These are phyloP conservation scores for Hylyphantes graminicola DNA, from an alignment of 1,140 invertebrate genomes.

Conservation along the genomic window DNA sequence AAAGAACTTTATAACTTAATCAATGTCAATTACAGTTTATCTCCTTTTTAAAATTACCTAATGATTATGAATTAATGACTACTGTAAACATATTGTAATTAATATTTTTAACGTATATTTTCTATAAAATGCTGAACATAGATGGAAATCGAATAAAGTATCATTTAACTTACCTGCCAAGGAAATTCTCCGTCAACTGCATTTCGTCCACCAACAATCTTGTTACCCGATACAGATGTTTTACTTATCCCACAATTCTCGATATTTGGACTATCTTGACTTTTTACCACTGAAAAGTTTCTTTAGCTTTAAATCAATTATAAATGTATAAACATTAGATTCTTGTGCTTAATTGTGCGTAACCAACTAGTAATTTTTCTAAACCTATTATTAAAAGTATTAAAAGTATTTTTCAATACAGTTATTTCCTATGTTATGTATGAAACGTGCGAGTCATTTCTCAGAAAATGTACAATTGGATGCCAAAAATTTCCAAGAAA, in stretches of 20 bases:
- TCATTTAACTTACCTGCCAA: conserved; percentile 57
- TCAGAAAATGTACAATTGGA: too few species aligned
- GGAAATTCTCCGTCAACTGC: conserved; percentile 64
- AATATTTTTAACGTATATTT: background rate
- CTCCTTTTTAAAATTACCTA: background rate
- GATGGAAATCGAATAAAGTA: background rate
- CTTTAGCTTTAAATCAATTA: too few species aligned
- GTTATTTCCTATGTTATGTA: too few species aligned
- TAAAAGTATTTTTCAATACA: too few species aligned
- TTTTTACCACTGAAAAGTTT: background rate
- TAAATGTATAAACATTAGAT: too few species aligned
- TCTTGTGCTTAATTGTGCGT: too few species aligned
- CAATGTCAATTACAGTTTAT: background rate
- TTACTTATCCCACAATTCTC: conserved; percentile 53
- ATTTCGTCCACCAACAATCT: conserved; percentile 63
- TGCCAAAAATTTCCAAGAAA: too few species aligned
- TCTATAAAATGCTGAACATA: background rate
- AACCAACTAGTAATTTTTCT: too few species aligned
- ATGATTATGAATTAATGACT: background rate
- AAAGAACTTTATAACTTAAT: background rate
- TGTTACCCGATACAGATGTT: background rate
- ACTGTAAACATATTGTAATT: background rate
- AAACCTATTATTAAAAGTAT: too few species aligned
- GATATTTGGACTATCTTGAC: conserved; percentile 28
- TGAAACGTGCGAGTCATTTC: too few species aligned